Percentiles rank a stretch among this genome's conserved stretches.
phyloP scores from a whole-genome alignment of 1,140 invertebrate genomes.

The Hesperophylax magnus region DNA sequence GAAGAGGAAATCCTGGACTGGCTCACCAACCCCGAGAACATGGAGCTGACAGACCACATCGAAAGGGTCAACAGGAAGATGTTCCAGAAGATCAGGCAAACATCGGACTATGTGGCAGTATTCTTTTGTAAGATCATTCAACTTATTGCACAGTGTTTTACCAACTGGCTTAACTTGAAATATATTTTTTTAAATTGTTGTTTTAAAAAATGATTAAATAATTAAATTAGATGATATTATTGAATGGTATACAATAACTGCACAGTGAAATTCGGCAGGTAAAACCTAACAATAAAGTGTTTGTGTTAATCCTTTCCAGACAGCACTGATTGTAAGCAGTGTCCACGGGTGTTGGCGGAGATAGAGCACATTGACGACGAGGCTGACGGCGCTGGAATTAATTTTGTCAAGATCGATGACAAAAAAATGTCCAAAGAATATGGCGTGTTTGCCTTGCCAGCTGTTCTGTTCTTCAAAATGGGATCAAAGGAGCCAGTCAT shows the following conservation, averaged over 20 bases:
- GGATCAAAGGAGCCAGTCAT: slow-evolving; percentile 93
- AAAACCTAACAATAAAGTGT: too few species aligned
- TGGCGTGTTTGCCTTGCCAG: slow-evolving; percentile 90
- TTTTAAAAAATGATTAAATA: too few species aligned
- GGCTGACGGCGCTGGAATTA: slow-evolving; percentile 91
- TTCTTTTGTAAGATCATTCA: slow-evolving; percentile 87
- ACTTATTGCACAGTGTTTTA: too few species aligned
- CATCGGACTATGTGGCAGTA: slow-evolving; percentile 93
- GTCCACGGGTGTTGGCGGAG: slow-evolving; percentile 87
- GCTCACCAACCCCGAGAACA: slow-evolving; percentile 94
- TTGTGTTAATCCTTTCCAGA: slow-evolving; percentile 73
- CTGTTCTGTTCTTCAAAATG: slow-evolving; percentile 90
- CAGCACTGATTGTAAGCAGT: slow-evolving; percentile 95
- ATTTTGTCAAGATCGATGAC: slow-evolving; percentile 94
- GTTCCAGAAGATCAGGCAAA: slow-evolving; percentile 92
- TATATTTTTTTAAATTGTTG: too few species aligned
- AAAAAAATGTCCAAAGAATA: slow-evolving; percentile 88
- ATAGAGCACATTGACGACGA: slow-evolving; percentile 96
- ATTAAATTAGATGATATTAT: too few species aligned
- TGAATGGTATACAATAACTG: too few species aligned
- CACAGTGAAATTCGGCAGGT: too few species aligned
- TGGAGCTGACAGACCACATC: slow-evolving; percentile 94
- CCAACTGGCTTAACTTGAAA: too few species aligned
- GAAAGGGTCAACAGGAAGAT: slow-evolving; percentile 94
- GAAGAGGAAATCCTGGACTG: slow-evolving; percentile 95